phyloP scores from a whole-genome alignment of 2,797 vertebrate species.

The Smutsia temminckii region DNA sequence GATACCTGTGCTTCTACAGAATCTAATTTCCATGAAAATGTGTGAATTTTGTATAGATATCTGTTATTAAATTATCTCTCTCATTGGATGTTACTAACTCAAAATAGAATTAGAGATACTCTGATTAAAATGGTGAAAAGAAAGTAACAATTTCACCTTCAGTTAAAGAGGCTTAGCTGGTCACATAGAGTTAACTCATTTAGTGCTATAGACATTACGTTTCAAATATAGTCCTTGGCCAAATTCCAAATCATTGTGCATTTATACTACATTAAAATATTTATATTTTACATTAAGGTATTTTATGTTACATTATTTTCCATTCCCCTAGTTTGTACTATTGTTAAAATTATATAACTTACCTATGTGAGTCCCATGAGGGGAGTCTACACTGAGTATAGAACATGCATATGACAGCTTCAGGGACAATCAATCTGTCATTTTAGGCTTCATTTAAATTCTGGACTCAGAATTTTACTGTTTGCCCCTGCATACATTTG shows the following conservation, averaged over 20 bases:
- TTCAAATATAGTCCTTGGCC: neutral
- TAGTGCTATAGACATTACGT: neutral
- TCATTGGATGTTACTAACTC: neutral
- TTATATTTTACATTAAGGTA: neutral
- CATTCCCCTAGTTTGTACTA: neutral
- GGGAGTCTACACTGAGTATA: neutral
- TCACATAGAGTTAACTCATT: neutral
- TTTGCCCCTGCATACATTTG: slow-evolving; percentile 10
- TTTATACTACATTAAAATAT: neutral
- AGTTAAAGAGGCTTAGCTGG: neutral
- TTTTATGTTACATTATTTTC: neutral
- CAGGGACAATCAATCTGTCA: neutral
- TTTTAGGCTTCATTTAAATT: slow-evolving; percentile 40
- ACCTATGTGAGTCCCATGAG: neutral
- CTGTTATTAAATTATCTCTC: neutral
- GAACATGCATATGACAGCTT: neutral
- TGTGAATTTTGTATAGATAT: neutral
- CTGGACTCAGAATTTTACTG: slow-evolving; percentile 25
- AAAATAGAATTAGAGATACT: slow-evolving; percentile 21
- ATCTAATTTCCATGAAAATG: neutral
- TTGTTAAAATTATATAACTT: neutral
- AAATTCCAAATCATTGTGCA: slow-evolving; percentile 34
- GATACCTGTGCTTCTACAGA: neutral
- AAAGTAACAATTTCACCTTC: neutral
- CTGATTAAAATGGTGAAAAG: slow-evolving; percentile 4